Percentiles rank a stretch among this genome's conserved stretches.
These are phyloP conservation scores for Achatina immaculata DNA, from an alignment of 1,140 invertebrate genomes.

Conservation along the genomic window DNA sequence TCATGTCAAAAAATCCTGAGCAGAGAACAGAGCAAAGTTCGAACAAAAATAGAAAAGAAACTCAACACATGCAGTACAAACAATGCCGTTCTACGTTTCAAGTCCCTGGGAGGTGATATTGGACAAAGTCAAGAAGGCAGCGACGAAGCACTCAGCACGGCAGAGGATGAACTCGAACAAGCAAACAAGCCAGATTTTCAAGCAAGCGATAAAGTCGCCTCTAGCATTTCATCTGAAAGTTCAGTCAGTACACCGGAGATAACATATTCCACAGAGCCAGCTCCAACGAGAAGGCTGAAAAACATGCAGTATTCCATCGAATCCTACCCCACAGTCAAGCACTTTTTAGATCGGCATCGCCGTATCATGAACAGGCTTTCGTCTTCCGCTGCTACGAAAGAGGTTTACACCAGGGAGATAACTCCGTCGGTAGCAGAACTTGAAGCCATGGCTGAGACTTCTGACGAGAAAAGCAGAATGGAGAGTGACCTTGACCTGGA, in stretches of 20 bases:
- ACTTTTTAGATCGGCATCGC: conserved; percentile 24
- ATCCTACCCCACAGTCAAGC: conserved; percentile 7
- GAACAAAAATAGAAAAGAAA: not conserved
- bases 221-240: too few species aligned
- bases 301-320: not conserved
- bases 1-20: not conserved
- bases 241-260: not conserved
- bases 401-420: not conserved
- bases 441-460: too few species aligned
- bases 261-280: not conserved
- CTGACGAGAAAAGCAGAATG: not conserved
- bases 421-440: not conserved
- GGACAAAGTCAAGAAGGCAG: too few species aligned
- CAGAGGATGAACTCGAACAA: too few species aligned
- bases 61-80: not conserved
- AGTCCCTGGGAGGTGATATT: too few species aligned
- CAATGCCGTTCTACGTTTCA: too few species aligned
- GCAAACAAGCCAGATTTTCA: too few species aligned
- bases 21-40: too few species aligned
- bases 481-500: not conserved
- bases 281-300: not conserved
- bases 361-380: not conserved
- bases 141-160: too few species aligned
- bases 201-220: too few species aligned
- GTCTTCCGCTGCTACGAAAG: not conserved